Percentiles rank a stretch among this genome's conserved stretches.
phyloP scores from a whole-genome alignment of 37 sponge, comb jelly and placozoan species.

The Haliclona indistincta region DNA sequence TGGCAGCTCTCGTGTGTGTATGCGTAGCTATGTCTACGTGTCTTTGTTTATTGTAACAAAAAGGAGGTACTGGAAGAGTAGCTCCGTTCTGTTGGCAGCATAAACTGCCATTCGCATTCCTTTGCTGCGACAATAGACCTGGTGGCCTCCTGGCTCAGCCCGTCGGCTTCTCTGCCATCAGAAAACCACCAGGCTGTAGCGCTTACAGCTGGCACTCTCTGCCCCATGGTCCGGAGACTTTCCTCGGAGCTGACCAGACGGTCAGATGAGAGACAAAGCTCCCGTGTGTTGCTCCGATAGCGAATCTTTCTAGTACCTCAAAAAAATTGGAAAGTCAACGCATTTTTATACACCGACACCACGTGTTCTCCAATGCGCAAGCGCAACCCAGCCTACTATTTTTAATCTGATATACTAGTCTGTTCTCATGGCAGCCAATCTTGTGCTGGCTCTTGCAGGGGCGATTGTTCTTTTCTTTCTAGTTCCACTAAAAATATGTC shows the following conservation, averaged over 20 bases:
- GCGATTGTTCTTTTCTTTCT: too few species aligned
- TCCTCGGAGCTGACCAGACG: too few species aligned
- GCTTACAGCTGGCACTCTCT: conserved; percentile 80
- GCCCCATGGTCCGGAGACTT: conserved; percentile 91
- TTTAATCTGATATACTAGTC: too few species aligned
- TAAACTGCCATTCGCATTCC: conserved; percentile 78
- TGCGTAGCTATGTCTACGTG: too few species aligned
- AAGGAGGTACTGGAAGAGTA: conserved; percentile 74
- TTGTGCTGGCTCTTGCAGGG: too few species aligned
- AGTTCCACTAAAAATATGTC: too few species aligned
- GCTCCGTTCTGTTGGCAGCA: conserved; percentile 88
- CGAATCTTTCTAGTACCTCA: conserved; percentile 68
- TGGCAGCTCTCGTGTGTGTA: too few species aligned
- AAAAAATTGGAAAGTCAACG: neutral
- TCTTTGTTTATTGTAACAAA: too few species aligned
- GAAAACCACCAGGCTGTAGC: conserved; percentile 31
- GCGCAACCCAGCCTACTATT: neutral
- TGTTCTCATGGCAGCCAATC: too few species aligned
- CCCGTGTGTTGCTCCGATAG: conserved; percentile 64
- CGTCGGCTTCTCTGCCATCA: conserved; percentile 64
- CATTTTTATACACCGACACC: conserved; percentile 23
- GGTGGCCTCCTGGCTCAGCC: conserved; percentile 57
- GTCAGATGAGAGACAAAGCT: conserved; percentile 18
- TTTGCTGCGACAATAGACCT: conserved; percentile 76
- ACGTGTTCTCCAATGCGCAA: conserved; percentile 5